Base-by-base conservation (phyloP, 2,888 invertebrate species). In the Hipparchia sbordonii region DNA sequence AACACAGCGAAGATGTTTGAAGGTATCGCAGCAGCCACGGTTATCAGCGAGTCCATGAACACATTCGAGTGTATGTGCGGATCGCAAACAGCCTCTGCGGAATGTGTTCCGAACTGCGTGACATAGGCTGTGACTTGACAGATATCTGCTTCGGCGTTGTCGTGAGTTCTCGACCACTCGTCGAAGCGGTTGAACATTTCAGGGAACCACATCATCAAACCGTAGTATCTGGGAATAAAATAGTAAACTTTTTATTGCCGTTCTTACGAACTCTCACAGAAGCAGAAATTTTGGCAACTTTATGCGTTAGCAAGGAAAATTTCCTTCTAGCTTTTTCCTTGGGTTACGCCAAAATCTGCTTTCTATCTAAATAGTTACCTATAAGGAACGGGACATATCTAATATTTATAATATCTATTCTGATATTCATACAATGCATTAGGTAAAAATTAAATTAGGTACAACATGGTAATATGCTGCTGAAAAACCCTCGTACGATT, bases 151-250 rank as follows among this genome's bases (percentile, higher is more conserved):
- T 95, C 94, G 66, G 94, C 92, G 80, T 95, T 95, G 68, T 96
- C 96, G 89, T 96, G 95, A 52, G 94, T 92, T 70, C 95, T 94
- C 68, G 96, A 95, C 91, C 95, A 98, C 86, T 97, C 97, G 90
- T 97, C 97, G 87, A 97, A 97, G 66, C 98, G 96, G 87, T 97
- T 97, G 92, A 98, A 98, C 85, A 98, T 95, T 90, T 98, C 98
- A 0, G 98, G 98, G 92, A 98, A 98, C 98, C 98, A 98, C 97
- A 98, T 98, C 97, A 98, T 98, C 71, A 98, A 94, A 60, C 98
- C 98, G 87, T 98, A 98, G 89, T 98, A 98, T 72, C 97, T 96
- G 89, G 0, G 77, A 76, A 45, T 39, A 6, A 1, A 23, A 65
- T n/a, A 13, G 8, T 8, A 8, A 48, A 66, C 60, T 12, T 45